Evolutionary conservation across 2,888 invertebrate genomes (phyloP).

Genomic region (Crioceris asparagi): DNA sequence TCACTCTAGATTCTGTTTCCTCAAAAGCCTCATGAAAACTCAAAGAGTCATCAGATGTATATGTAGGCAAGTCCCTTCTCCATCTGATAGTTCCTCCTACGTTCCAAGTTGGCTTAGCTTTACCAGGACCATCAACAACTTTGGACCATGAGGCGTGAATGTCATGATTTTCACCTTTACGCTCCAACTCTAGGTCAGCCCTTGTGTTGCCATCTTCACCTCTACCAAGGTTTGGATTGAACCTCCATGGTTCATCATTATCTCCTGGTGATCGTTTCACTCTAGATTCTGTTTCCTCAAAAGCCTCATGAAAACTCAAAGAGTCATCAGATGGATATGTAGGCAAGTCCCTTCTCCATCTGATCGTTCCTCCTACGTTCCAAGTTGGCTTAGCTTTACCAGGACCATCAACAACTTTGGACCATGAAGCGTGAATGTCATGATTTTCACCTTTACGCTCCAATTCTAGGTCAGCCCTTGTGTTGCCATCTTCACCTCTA

Average conservation of each 20-base stretch:
- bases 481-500: conserved; percentile 5
- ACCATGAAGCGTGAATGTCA: conserved; percentile 10
- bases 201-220: conserved; percentile 14
- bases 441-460: conserved; percentile 10
- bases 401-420: conserved; percentile 8
- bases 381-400: conserved; percentile 8
- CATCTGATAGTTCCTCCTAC: conserved; percentile 12
- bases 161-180: conserved; percentile 8
- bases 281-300: conserved; percentile 5
- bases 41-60: too few relatives aligned
- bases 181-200: conserved; percentile 10
- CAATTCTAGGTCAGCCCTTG: not conserved
- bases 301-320: too few relatives aligned
- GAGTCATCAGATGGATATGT: not conserved
- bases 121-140: conserved; percentile 13
- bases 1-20: not conserved
- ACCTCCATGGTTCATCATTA: conserved; percentile 11
- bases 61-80: too few relatives aligned
- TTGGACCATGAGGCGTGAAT: conserved; percentile 16
- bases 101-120: conserved; percentile 14
- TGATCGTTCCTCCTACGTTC: conserved; percentile 9
- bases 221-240: conserved; percentile 11
- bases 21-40: not conserved
- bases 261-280: conserved; percentile 1
- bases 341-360: conserved; percentile 7